A percentile compares a stretch with the other conserved stretches of the same genome.
Conservation (phyloP, 2,797 vertebrate species). For the Tympanoctomys barrerae region DNA sequence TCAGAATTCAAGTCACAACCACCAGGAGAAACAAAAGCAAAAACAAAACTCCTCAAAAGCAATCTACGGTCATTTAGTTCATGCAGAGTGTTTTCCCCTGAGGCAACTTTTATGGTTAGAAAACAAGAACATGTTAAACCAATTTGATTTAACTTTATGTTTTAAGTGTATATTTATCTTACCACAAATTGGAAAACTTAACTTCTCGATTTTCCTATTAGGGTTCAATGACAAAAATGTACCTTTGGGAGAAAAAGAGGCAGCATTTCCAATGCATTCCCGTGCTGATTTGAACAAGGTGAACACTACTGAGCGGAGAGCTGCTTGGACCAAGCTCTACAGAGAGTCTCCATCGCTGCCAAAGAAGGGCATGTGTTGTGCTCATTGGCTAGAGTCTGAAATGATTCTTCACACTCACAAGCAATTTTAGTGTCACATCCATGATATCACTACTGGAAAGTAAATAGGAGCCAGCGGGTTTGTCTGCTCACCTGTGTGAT, state of each 20-base stretch:
- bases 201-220: slow-evolving; percentile 70
- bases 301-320: background rate
- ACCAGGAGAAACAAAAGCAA: background rate
- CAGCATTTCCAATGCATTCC: background rate
- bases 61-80: slow-evolving; percentile 36
- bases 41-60: background rate
- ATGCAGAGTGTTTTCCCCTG: background rate
- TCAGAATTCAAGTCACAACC: slow-evolving; percentile 21
- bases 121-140: slow-evolving; percentile 55
- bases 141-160: slow-evolving; percentile 48
- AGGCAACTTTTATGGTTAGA: slow-evolving; percentile 31
- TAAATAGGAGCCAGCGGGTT: slow-evolving; percentile 23
- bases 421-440: background rate
- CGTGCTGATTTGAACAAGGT: background rate
- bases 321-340: background rate
- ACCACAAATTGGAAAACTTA: slow-evolving; percentile 64
- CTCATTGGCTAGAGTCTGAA: slow-evolving; percentile 1
- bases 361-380: background rate
- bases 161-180: slow-evolving; percentile 68
- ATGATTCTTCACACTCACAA: background rate
- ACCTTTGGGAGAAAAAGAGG: background rate
- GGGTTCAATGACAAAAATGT: slow-evolving; percentile 30
- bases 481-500: background rate
- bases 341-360: background rate
- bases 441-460: slow-evolving; percentile 26